Evolutionary conservation across 2,888 invertebrate genomes (phyloP).

Genomic region (Agrochola litura): DNA sequence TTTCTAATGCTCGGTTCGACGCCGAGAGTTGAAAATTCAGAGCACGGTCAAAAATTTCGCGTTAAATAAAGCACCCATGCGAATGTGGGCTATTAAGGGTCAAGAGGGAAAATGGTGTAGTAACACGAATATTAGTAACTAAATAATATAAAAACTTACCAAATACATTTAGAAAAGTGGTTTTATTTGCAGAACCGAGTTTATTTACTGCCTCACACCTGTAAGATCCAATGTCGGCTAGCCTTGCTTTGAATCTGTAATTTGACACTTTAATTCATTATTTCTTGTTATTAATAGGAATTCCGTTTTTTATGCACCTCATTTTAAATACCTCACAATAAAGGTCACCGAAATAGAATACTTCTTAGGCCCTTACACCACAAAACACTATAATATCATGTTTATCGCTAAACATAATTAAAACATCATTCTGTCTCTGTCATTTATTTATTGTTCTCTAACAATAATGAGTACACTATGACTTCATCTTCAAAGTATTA

Average conservation of each 20-base stretch:
- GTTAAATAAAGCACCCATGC: too few relatives aligned
- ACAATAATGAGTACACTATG: background rate
- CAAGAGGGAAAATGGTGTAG: too few relatives aligned
- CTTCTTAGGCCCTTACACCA: background rate
- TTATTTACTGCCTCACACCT: slow-evolving; percentile 72
- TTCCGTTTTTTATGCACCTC: too few relatives aligned
- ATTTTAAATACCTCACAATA: background rate
- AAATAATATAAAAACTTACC: slow-evolving; percentile 65
- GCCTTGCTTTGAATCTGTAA: slow-evolving; percentile 60
- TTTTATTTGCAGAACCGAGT: slow-evolving; percentile 63
- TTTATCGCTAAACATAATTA: too few relatives aligned
- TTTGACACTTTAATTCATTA: background rate
- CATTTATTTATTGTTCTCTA: background rate
- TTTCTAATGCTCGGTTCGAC: too few relatives aligned
- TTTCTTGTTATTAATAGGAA: background rate
- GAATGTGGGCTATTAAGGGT: too few relatives aligned
- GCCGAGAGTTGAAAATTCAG: too few relatives aligned
- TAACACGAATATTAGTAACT: background rate
- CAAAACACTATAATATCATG: background rate
- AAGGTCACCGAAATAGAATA: background rate
- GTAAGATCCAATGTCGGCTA: slow-evolving; percentile 67
- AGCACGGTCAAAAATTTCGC: too few relatives aligned
- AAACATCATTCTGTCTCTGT: too few relatives aligned
- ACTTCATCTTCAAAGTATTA: background rate
- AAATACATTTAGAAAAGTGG: slow-evolving; percentile 63